A percentile compares a stretch with the other conserved stretches of the same genome.
phyloP scores from a whole-genome alignment of 2,113 vertebrate genomes.

The Scytalopus superciliaris region DNA sequence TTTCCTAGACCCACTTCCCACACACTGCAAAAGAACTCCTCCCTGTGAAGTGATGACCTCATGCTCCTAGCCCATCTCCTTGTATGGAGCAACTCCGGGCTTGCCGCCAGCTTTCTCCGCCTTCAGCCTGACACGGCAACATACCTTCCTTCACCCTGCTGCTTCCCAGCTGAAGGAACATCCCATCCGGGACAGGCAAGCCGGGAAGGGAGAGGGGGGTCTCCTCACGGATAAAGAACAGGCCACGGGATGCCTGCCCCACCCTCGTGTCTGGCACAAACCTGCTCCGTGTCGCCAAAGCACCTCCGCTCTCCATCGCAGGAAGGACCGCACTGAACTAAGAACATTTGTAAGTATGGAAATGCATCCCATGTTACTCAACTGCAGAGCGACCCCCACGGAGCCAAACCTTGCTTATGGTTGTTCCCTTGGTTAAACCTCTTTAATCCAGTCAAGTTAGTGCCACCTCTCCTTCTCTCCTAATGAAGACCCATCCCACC shows the following conservation, averaged over 20 bases:
- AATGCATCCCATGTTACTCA: rapidly evolving
- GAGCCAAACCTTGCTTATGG: not conserved
- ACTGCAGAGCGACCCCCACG: rapidly evolving
- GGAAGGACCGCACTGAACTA: not conserved
- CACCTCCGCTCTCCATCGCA: rapidly evolving
- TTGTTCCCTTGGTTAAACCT: not conserved
- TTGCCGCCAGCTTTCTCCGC: not conserved
- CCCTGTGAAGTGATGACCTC: conserved; percentile 28
- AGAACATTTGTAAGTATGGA: rapidly evolving
- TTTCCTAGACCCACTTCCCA: not conserved
- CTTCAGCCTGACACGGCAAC: not conserved
- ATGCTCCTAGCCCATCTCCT: conserved; percentile 30
- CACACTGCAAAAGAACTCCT: not conserved
- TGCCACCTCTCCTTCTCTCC: not conserved
- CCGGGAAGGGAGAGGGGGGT: rapidly evolving
- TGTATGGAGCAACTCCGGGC: conserved; percentile 7
- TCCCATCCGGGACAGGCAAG: not conserved
- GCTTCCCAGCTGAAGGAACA: not conserved
- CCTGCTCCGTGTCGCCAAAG: not conserved
- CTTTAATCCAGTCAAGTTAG: not conserved
- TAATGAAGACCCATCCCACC: not conserved
- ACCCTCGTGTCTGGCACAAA: rapidly evolving
- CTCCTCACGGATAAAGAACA: not conserved
- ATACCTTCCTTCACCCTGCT: not conserved
- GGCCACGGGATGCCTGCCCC: rapidly evolving